Evolutionary conservation across 2,888 invertebrate species (phyloP).

Genomic region (Unio pictorum): DNA sequence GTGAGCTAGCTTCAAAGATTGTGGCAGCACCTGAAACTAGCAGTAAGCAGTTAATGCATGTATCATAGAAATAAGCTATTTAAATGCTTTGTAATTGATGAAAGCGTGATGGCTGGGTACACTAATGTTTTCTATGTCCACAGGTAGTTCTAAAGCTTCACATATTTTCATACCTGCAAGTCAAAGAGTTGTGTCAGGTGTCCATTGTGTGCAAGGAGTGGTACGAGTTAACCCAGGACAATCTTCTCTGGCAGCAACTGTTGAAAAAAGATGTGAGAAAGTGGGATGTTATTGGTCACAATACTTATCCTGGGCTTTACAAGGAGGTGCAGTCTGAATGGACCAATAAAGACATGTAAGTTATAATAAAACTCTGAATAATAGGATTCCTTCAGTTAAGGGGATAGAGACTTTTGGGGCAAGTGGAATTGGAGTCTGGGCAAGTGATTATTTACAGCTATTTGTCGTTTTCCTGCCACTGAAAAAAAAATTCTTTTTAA

Average conservation of each 20-base stretch:
- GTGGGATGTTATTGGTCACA: slow-evolving; percentile 65
- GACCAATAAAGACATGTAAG: slow-evolving; percentile 68
- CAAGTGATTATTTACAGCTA: background rate
- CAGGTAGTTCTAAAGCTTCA: slow-evolving; percentile 56
- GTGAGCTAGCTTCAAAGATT: too few species aligned
- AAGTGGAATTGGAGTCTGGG: too few species aligned
- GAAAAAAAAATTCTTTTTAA: background rate
- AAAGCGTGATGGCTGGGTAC: too few species aligned
- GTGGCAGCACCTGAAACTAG: too few species aligned
- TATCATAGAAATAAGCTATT: too few species aligned
- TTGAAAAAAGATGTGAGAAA: slow-evolving; percentile 47
- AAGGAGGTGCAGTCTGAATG: slow-evolving; percentile 60
- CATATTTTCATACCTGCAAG: slow-evolving; percentile 59
- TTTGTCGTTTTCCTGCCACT: background rate
- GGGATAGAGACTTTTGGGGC: background rate
- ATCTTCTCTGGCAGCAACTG: slow-evolving; percentile 60
- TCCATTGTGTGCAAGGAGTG: slow-evolving; percentile 58
- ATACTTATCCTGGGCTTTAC: slow-evolving; percentile 63
- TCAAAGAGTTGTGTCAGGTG: slow-evolving; percentile 54
- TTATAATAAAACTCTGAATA: background rate
- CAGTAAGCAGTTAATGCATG: too few species aligned
- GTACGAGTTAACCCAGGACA: slow-evolving; percentile 59
- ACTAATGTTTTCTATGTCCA: background rate
- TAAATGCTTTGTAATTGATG: too few species aligned
- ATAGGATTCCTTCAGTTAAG: background rate